Conservation (phyloP, 2,888 invertebrate genomes). For the Catocala nupta region DNA sequence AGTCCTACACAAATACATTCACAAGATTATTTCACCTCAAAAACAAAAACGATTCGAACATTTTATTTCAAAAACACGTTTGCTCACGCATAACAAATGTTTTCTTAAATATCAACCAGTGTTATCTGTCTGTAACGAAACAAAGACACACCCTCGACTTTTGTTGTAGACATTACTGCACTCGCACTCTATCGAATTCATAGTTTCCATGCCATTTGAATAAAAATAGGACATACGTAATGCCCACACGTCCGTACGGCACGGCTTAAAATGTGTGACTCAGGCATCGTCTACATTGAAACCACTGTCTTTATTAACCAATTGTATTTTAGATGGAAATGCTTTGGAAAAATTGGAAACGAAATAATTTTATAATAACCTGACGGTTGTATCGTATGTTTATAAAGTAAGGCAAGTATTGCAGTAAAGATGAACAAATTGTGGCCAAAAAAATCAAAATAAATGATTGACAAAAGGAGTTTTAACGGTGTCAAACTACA, state of each 20-base stretch:
- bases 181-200: slow-evolving; percentile 50
- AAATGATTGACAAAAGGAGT: too few species aligned
- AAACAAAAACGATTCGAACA: not conserved
- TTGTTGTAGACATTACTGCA: slow-evolving; percentile 21
- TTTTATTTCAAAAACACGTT: not conserved
- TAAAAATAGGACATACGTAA: slow-evolving; percentile 53
- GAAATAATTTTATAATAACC: too few species aligned
- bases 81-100: not conserved
- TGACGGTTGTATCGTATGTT: not conserved
- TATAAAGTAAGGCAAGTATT: not conserved
- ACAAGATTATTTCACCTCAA: too few species aligned
- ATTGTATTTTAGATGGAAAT: slow-evolving; percentile 20
- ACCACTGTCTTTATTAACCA: slow-evolving; percentile 30
- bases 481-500: too few species aligned
- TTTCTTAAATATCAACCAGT: not conserved
- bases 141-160: not conserved
- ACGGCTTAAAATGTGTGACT: slow-evolving; percentile 42
- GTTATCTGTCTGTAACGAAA: not conserved
- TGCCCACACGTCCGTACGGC: slow-evolving; percentile 46
- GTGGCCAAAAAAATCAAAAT: too few species aligned
- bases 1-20: too few species aligned
- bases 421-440: too few species aligned
- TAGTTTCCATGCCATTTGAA: slow-evolving; percentile 53
- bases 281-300: slow-evolving; percentile 32
- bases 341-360: slow-evolving; percentile 1